These are phyloP conservation scores for Agonopterix heracliana DNA, from an alignment of 2,888 invertebrate genomes.

Conservation along the genomic window DNA sequence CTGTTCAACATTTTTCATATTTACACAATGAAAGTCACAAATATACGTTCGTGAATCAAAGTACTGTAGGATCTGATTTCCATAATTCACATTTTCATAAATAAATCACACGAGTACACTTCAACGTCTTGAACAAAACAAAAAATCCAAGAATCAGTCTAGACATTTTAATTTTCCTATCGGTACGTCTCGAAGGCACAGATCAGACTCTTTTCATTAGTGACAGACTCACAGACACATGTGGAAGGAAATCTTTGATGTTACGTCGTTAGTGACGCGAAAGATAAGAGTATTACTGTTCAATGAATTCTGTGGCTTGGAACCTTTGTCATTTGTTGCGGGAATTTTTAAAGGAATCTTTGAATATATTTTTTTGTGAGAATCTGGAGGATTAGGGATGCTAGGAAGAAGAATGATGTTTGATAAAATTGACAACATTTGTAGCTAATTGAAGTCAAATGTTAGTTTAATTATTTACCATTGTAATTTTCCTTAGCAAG, in stretches of 20 bases:
- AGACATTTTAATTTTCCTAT: constrained; percentile 76
- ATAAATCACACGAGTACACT: constrained; percentile 17
- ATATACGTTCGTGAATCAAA: background rate
- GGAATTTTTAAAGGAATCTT: background rate
- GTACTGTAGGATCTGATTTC: constrained; percentile 20
- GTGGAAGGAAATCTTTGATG: constrained; percentile 65
- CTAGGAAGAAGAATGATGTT: too few species aligned
- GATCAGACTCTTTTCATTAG: constrained; percentile 67
- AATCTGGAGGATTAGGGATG: too few species aligned
- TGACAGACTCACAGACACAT: constrained; percentile 35
- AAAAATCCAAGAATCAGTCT: constrained; percentile 55
- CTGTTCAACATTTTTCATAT: background rate
- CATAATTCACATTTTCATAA: constrained; percentile 35
- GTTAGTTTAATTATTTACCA: too few species aligned
- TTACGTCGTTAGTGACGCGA: constrained; percentile 55
- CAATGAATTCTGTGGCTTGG: constrained; percentile 16
- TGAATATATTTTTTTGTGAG: background rate
- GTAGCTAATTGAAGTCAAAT: too few species aligned
- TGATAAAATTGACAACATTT: too few species aligned
- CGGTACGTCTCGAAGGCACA: constrained; percentile 49
- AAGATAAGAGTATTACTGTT: constrained; percentile 49
- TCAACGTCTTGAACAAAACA: constrained; percentile 46
- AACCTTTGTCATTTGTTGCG: constrained; percentile 2
- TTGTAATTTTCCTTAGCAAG: too few species aligned
- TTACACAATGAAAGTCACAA: background rate